phyloP scores from a whole-genome alignment of 2,113 vertebrate species.

The Heterochromis multidens region DNA sequence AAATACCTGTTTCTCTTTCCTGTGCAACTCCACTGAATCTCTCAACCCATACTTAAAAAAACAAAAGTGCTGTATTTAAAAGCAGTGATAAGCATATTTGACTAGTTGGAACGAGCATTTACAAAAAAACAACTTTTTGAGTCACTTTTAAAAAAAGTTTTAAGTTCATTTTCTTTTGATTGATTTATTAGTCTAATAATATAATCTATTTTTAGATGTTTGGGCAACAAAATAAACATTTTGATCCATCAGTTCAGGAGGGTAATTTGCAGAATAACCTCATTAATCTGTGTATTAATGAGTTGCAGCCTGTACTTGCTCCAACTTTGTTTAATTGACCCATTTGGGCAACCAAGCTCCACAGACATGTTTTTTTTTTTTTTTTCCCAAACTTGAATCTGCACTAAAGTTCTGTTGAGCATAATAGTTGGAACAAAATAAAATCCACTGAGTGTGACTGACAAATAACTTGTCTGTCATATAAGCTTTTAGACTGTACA shows the following conservation, averaged over 20 bases:
- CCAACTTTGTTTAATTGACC: not conserved
- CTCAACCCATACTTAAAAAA: not conserved
- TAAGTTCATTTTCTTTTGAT: not conserved
- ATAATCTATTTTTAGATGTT: not conserved
- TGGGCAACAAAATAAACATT: not conserved
- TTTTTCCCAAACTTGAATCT: not conserved
- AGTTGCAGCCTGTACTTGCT: not conserved
- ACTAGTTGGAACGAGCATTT: not conserved
- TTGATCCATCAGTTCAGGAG: not conserved
- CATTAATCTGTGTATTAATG: not conserved
- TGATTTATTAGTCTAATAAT: too few species aligned
- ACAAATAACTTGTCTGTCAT: not conserved
- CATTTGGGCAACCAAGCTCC: not conserved
- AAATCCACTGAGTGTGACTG: not conserved
- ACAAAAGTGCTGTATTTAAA: not conserved
- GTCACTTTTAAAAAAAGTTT: fast-evolving
- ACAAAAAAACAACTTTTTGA: not conserved
- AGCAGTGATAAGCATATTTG: not conserved
- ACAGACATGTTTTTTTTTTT: not conserved
- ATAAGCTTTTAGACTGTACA: not conserved
- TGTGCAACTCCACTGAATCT: not conserved
- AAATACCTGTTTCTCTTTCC: not conserved
- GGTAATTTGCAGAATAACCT: not conserved
- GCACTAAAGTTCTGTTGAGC: not conserved
- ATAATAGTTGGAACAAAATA: not conserved